Evolutionary conservation across 1,140 invertebrate species (phyloP), one percentile per base, ranked within the genome.

Genomic region (Drusus annulatus): DNA sequence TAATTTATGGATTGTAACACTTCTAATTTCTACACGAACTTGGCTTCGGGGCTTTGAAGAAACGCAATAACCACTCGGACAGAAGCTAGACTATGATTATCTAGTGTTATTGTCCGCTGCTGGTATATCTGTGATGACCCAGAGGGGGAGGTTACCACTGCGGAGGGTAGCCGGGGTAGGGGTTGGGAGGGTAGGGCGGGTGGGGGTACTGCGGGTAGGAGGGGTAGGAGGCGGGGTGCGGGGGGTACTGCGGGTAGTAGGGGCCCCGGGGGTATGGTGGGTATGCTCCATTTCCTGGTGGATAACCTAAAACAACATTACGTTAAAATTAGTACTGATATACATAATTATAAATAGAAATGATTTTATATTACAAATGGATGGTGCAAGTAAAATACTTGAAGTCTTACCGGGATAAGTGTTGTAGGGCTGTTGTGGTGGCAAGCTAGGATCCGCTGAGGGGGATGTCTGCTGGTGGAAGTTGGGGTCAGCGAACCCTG

Each of bases 241-340:
- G 87, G 58, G 87, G 86, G 81, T 90, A 91, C 71, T 90, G 88
- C 62, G 90, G 90, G 63, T 91, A 89, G 79, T 91, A 91, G 0
- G 83, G 90, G 84, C 86, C 90, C 81, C 89, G 91, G 87, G 80
- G 78, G 82, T 89, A 89, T 50, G 87, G 82, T 8, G 88, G 87
- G 77, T 89, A 90, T 13, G 84, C 85, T 10, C 87, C 87, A 78
- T 87, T 87, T 0, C 87, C 88, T 0, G 86, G 87, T 3, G 86
- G 86, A 80, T 90, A 90, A 76, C 87, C 89, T 90, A 84, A 79
- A 21, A 77, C 74, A 51, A 79, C 54, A 65, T 28, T 65, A 45
- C 36, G 13, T 45, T 45, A 8, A 45, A 45, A 45, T 45, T 45
- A 45, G 13, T 45, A 45, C 36, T 13, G 36, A 45, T 13, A 45